A percentile compares a stretch with the other conserved stretches of the same genome.
These are phyloP conservation scores for Perodicticus potto DNA, from an alignment of 2,797 vertebrate species.

Conservation along the genomic window DNA sequence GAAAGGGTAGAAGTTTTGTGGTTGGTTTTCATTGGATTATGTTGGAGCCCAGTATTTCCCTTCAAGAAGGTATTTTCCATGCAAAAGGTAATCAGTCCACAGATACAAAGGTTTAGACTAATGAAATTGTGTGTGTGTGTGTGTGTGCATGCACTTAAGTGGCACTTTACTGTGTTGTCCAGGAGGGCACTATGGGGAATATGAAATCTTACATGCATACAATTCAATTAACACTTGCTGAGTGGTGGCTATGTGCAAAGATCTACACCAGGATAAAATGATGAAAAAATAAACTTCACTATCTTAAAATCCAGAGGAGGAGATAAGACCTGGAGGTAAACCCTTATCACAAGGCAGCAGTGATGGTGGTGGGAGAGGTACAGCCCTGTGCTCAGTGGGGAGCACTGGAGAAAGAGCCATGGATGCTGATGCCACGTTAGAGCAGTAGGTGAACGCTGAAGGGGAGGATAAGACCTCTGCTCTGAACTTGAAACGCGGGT, in stretches of 20 bases:
- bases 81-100: constrained; percentile 8
- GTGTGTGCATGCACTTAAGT: background rate
- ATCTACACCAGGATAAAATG: constrained; percentile 6
- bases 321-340: background rate
- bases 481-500: background rate
- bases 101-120: background rate
- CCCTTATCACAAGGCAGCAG: background rate
- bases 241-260: background rate
- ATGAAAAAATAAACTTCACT: background rate
- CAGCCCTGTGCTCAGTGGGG: background rate
- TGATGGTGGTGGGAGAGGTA: background rate
- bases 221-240: background rate
- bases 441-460: background rate
- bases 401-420: background rate
- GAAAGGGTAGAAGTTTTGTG: background rate
- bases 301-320: background rate
- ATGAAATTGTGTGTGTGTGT: background rate
- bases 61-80: background rate
- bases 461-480: background rate
- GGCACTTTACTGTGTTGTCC: background rate
- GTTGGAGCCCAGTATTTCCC: background rate
- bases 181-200: background rate
- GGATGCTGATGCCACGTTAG: no score
- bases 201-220: background rate
- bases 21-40: background rate